These are phyloP conservation scores for Pandemis heparana DNA, from an alignment of 2,888 invertebrate genomes.

Conservation along the genomic window DNA sequence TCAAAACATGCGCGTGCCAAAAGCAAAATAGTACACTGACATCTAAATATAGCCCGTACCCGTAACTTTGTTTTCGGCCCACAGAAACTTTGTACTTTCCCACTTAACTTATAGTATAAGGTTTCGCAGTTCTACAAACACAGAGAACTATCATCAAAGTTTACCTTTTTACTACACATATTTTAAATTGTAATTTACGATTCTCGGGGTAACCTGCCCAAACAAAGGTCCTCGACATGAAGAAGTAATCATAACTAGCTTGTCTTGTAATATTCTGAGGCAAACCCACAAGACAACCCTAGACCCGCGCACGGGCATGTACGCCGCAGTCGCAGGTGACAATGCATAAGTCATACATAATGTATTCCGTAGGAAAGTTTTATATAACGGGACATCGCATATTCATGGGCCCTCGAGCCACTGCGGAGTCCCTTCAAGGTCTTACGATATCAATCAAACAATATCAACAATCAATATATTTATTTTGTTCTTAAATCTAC, in stretches of 20 bases:
- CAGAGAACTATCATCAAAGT: too few species aligned
- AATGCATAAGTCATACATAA: constrained; percentile 60
- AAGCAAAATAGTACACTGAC: not conserved
- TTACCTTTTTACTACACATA: too few species aligned
- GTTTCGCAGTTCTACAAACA: too few species aligned
- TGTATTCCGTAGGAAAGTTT: constrained; percentile 31
- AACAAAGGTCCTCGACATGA: too few species aligned
- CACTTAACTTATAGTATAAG: too few species aligned
- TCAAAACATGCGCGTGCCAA: not conserved
- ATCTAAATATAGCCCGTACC: too few species aligned
- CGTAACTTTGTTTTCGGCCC: not conserved
- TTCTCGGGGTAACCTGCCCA: too few species aligned
- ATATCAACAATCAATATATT: constrained; percentile 12
- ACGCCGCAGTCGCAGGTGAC: constrained; percentile 53
- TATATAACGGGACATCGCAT: constrained; percentile 28
- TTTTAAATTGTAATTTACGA: too few species aligned
- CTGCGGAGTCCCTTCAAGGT: constrained; percentile 26
- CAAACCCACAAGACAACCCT: not conserved
- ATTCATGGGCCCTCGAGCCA: constrained; percentile 15
- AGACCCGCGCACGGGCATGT: not conserved
- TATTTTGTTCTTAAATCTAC: constrained; percentile 14
- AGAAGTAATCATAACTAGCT: too few species aligned
- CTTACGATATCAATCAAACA: constrained; percentile 13
- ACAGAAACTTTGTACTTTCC: too few species aligned
- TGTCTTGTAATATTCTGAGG: not conserved